Base-by-base conservation (phyloP, 2,113 vertebrate genomes). In the Tragelaphus imberbis region DNA sequence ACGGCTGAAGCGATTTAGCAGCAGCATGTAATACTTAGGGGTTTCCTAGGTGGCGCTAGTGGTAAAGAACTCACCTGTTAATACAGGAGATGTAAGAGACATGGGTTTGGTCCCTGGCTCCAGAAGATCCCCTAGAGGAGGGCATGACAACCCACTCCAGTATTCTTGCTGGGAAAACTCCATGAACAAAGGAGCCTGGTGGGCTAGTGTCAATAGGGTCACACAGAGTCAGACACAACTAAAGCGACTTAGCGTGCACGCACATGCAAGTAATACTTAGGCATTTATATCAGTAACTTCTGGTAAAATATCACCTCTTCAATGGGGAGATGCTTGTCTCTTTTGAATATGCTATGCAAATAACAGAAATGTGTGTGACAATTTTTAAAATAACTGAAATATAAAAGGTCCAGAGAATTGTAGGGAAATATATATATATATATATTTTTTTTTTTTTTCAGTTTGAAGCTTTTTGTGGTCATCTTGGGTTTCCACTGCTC, bases 401-500 rank as follows among this genome's bases (percentile, higher is more conserved):
- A 93, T 55, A 15, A n/a, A 91, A 51, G 49, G 21, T 1, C 9
- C 84, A 61, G 87, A 53, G 55, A 49, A 58, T 51, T 87, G 61
- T 95, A 71, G 9, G 61, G 28, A 49, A 53, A 61, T 61, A 61
- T 61, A 5, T 47, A 68, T 77, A 7, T 47, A 51, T 77, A 3
- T 44, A 21, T 77, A 85, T 94, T 3, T 44, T 94, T 21, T 56
- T 8, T 56, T 0, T 59, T 61, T 93, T 63, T 58, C 40, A 94
- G 10, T 58, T 82, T 61, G 19, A 90, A 96, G 25, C 27, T 88
- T 94, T 95, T 84, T 84, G 75, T 90, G 36, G 63, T 92, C 36
- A 56, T 91, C 53, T 96, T 95, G 61, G 36, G 56, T 88, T 95
- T 94, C 77, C 95, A n/a, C 75, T 97, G 96, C 87, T 85, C 61